phyloP scores from a whole-genome alignment of 2,888 invertebrate species.

The Subacronicta megacephala region DNA sequence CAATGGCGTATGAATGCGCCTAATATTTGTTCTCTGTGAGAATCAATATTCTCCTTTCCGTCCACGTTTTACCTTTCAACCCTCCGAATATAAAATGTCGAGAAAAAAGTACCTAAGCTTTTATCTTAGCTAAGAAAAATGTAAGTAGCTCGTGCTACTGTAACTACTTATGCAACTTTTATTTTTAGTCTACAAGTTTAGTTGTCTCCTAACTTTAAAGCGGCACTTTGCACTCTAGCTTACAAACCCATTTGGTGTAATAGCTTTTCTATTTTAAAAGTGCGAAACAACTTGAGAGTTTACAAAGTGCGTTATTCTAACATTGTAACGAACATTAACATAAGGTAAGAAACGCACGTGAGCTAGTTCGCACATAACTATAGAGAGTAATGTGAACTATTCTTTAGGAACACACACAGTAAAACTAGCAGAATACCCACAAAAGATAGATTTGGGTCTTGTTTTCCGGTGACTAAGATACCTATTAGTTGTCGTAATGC shows the following conservation, averaged over 20 bases:
- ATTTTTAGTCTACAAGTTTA: conserved; percentile 39
- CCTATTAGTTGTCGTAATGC: too few species aligned
- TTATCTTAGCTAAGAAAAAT: conserved; percentile 15
- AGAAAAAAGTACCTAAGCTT: conserved; percentile 1
- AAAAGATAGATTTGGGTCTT: too few species aligned
- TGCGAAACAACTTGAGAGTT: conserved; percentile 21
- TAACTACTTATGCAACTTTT: conserved; percentile 40
- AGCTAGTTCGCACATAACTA: conserved; percentile 42
- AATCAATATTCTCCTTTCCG: too few species aligned
- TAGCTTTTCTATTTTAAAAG: conserved; percentile 44
- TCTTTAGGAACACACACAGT: conserved; percentile 1
- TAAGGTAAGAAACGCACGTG: conserved; percentile 27
- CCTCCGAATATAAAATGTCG: not conserved
- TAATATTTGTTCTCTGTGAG: too few species aligned
- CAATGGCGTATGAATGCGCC: too few species aligned
- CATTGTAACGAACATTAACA: not conserved
- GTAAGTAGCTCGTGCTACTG: conserved; percentile 12
- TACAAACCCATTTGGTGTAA: conserved; percentile 39
- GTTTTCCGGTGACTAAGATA: too few species aligned
- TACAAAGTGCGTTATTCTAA: conserved; percentile 17
- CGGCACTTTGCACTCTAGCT: conserved; percentile 44
- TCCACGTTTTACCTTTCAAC: not conserved
- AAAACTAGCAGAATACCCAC: conserved; percentile 15
- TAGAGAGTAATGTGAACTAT: conserved; percentile 23
- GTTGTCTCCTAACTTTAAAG: conserved; percentile 45